Evolutionary conservation across 2,888 invertebrate species (phyloP).

Genomic region (Eumacrocentrus americanus): DNA sequence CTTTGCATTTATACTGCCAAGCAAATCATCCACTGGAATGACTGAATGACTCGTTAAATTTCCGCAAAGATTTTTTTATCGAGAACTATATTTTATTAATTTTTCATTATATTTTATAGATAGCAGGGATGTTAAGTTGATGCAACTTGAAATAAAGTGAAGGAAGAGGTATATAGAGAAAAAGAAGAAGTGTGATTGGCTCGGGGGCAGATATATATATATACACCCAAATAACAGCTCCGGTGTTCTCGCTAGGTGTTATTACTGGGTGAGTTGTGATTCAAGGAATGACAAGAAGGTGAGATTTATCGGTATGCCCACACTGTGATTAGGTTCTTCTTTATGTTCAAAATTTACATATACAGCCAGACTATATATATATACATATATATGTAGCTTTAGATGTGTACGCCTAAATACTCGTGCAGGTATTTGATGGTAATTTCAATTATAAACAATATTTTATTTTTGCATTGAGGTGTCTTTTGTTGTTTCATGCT

Average conservation of each 20-base stretch:
- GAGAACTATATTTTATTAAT: no score
- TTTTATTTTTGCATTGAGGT: no score
- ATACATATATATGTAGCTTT: background rate
- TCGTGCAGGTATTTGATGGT: no score
- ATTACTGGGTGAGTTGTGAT: conserved; percentile 58
- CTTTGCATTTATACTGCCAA: no score
- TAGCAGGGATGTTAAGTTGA: no score
- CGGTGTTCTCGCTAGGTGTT: conserved; percentile 47
- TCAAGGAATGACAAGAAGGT: conserved; percentile 53
- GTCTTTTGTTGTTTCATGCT: no score
- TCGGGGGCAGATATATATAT: conserved; percentile 48
- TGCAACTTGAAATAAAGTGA: background rate
- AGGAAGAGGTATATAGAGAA: conserved; percentile 34
- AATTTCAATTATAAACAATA: no score
- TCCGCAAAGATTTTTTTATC: no score
- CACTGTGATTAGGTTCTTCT: conserved; percentile 58
- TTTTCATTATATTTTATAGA: no score
- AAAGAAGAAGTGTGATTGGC: conserved; percentile 51
- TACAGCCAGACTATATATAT: conserved; percentile 32
- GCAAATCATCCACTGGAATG: no score
- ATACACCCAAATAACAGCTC: conserved; percentile 58
- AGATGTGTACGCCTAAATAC: background rate
- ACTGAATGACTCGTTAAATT: no score
- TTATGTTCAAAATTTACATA: conserved; percentile 47
- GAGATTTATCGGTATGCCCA: conserved; percentile 53